Base-by-base conservation (phyloP, 2,797 vertebrate genomes). In the Petrocephalus schoutedeni region DNA sequence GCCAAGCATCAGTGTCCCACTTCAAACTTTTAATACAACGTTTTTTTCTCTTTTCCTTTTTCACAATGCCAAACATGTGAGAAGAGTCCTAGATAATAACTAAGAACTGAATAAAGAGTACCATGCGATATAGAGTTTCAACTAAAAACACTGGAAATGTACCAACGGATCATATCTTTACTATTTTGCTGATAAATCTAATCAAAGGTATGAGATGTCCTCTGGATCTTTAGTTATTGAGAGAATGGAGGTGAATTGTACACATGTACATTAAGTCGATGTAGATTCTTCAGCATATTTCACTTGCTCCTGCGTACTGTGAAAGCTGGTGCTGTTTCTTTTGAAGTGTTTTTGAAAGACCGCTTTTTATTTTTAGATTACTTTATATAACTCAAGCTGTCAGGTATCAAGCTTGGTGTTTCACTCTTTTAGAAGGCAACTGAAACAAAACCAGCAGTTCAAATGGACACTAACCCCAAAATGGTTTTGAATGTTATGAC, bases 111-210 rank as follows among this genome's bases (percentile, higher is more conserved):
- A 57, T 41, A 57, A 74, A 85, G 45, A 7, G 74, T 80, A 80
- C 41, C 74, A 19, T 59, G 21, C 45, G 14, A 86, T 49, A 82
- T 86, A 67, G 67, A 10, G 7, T 19, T 53, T 5, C 12, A 23
- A 67, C 85, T 86, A 28, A 56, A 88, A 16, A 86, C 36, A 86
- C 41, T 86, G n/a, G 64, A 80, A 74, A 77, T 74, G 85, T 88
- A 61, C 53, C 21, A 67, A 83, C 49, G 49, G 83, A 88, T 85
- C 51, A 58, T 21, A 45, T 54, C 56, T 71, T 54, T 64, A 58
- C 45, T 58, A 23, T 82, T 85, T 77, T 51, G 80, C 41, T 53
- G 2, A 59, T 41, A 23, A n/a, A 56, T 58, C 53, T 51, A 86
- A 86, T 80, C n/a, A 4, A 49, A 57, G 23, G 41, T 9, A 23